Conservation (phyloP, 37 sponge, comb jelly and placozoan species). For the Corticium candelabrum region DNA sequence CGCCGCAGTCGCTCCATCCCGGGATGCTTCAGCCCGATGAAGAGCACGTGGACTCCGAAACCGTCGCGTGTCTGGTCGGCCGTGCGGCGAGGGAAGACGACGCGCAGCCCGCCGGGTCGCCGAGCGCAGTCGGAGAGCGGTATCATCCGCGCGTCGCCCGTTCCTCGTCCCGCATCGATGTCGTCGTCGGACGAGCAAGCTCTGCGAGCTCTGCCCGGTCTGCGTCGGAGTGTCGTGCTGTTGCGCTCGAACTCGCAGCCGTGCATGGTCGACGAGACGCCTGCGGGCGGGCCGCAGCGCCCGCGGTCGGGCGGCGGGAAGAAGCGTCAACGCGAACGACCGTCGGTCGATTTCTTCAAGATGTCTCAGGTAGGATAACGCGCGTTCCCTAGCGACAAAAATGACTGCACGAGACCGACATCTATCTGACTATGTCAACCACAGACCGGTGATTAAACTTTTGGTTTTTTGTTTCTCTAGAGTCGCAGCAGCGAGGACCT, state of each 20-base stretch:
- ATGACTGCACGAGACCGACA: no score
- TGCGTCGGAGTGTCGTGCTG: background rate
- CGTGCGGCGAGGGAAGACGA: background rate
- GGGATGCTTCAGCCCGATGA: background rate
- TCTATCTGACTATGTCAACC: no score
- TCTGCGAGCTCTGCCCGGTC: background rate
- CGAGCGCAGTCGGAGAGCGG: background rate
- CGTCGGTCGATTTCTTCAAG: background rate
- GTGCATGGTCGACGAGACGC: background rate
- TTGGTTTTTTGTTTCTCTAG: background rate
- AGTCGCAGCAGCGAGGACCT: background rate
- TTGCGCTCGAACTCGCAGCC: background rate
- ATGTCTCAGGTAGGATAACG: background rate
- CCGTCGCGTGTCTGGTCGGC: background rate
- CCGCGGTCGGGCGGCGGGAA: background rate
- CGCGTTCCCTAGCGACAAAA: no score
- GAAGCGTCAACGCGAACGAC: conserved; percentile 1
- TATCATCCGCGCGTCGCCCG: background rate
- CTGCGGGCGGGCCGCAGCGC: background rate
- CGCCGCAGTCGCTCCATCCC: background rate
- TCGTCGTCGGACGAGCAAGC: no score
- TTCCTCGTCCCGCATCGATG: no score
- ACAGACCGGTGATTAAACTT: background rate
- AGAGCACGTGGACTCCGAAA: background rate
- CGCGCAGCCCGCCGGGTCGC: background rate